Base-by-base conservation (phyloP, 2,113 vertebrate species). In the Muscicapa adusta region DNA sequence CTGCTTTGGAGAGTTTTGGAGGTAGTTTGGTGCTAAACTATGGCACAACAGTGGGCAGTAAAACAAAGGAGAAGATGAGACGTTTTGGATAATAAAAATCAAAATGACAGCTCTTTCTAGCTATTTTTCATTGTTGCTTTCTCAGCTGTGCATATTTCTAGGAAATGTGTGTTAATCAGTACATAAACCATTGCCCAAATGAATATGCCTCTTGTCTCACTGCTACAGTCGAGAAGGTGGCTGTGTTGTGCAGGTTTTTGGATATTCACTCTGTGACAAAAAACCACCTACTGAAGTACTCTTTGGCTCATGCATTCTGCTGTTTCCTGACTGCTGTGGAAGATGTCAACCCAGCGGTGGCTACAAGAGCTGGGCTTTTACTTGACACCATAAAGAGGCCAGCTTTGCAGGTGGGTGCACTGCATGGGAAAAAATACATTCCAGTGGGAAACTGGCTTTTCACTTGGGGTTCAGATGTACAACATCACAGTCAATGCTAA, bases 221-320 rank as follows among this genome's bases (percentile, higher is more conserved):
- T 77, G 48, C 81, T 96, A 14, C 98, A 99, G 99, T 99, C 71
- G 99, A 99, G 97, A 99, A 99, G 86, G 99, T 99, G 48, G 99
- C 99, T 6, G 99, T 99, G 16, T 96, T 99, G 86, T 99, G 99
- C 96, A 98, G 99, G 28, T 99, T 99, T 97, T 98, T 99, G 98
- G 99, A 99, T 96, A 99, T 99, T 74, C 98, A 99, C 29, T 99
- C 99, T 2, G 99, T 99, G 95, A 99, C 99, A n/a, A 99, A 99
- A 97, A 99, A 99, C 97, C 99, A 99, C 92, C 82, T 99, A 62
- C 97, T 99, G 89, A 99, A 99, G 94, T 99, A 99, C 66, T 98
- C 99, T 5, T 96, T 99, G 96, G 99, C 99, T 19, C 99, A 99
- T 7, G 99, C 99, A 42, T 99, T 99, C 97, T 99, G 99, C 98